Percentiles rank a stretch among this genome's conserved stretches.
Conservation (phyloP, 2,888 invertebrate species). For the Chloroclystis v-ata region DNA sequence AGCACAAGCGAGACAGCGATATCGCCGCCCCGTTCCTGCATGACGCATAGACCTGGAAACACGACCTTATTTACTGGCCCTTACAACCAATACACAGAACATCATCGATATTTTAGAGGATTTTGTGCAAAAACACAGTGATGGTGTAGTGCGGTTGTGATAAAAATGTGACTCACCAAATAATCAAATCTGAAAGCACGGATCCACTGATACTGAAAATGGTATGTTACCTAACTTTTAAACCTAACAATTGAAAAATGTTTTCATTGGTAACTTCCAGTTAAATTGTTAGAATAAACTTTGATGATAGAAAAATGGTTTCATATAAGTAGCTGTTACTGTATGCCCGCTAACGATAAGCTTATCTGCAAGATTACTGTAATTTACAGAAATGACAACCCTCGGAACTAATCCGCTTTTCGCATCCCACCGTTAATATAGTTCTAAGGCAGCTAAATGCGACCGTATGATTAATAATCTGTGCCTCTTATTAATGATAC, state of each 20-base stretch:
- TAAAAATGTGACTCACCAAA: conserved; percentile 22
- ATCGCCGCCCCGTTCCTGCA: conserved; percentile 50
- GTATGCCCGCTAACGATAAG: neutral
- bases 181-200: neutral
- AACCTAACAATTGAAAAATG: neutral
- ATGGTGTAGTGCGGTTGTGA: conserved; percentile 15
- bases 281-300: too few relatives aligned
- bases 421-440: neutral
- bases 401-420: neutral
- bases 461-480: conserved; percentile 13
- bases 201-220: conserved; percentile 23
- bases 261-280: too few relatives aligned
- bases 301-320: too few relatives aligned
- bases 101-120: conserved; percentile 23
- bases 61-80: conserved; percentile 53
- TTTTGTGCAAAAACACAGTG: conserved; percentile 19
- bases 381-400: conserved; percentile 20
- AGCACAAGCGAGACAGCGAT: conserved; percentile 58
- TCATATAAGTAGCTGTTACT: too few relatives aligned
- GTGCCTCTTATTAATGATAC: too few relatives aligned
- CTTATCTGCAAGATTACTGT: conserved; percentile 12
- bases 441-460: too few relatives aligned
- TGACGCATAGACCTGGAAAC: conserved; percentile 71
- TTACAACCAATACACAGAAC: conserved; percentile 36
- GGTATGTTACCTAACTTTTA: conserved; percentile 34